A percentile compares a stretch with the other conserved stretches of the same genome.
Evolutionary conservation across 2,888 invertebrate species (phyloP).

Genomic region (Cenopis cana): DNA sequence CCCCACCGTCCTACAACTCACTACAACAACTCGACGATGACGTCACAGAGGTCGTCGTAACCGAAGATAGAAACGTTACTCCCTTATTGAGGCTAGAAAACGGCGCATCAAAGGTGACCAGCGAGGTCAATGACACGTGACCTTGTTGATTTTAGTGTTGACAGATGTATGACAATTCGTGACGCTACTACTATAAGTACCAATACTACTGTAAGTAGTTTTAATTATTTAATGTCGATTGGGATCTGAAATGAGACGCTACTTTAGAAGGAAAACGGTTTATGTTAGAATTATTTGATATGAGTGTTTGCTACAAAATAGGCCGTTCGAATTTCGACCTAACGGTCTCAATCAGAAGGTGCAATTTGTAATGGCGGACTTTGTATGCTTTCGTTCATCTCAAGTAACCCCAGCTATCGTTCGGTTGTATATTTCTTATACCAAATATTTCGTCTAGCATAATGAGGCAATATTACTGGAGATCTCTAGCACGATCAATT

Average conservation of each 20-base stretch:
- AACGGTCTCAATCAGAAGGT: not conserved
- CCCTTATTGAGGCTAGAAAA: slow-evolving; percentile 56
- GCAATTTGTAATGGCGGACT: not conserved
- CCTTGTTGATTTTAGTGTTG: slow-evolving; percentile 29
- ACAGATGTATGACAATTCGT: slow-evolving; percentile 33
- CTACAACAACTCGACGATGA: slow-evolving; percentile 62
- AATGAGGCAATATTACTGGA: not conserved
- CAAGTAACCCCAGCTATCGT: not conserved
- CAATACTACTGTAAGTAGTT: too few relatives aligned
- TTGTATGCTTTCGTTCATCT: not conserved
- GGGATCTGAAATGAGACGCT: not conserved
- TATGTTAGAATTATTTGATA: not conserved
- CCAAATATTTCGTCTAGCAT: not conserved
- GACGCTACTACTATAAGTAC: slow-evolving; percentile 1
- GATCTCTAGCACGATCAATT: not conserved
- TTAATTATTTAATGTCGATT: not conserved
- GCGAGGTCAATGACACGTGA: slow-evolving; percentile 64
- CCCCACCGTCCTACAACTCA: slow-evolving; percentile 73
- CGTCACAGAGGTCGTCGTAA: slow-evolving; percentile 68
- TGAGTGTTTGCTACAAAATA: too few relatives aligned
- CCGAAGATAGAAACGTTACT: slow-evolving; percentile 59
- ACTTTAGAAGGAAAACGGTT: not conserved
- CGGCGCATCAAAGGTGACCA: slow-evolving; percentile 49
- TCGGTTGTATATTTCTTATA: too few relatives aligned
- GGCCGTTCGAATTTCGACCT: not conserved